Conservation (phyloP, 2,888 invertebrate species). For the Apocheima hispidaria region DNA sequence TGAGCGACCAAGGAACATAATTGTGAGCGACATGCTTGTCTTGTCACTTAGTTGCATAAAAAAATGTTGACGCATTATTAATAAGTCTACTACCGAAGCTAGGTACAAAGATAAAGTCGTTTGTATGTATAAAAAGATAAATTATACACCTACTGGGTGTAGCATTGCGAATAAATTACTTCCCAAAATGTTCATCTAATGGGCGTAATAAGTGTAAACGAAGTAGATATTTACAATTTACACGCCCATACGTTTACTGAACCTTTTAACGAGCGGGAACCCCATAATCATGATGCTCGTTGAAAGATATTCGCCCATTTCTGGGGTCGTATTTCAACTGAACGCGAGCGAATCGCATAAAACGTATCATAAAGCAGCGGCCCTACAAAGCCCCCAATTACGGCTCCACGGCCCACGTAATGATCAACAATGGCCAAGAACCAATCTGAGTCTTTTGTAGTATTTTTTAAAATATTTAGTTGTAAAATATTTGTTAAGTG, state of each 20-base stretch:
- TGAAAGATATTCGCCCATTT: slow-evolving; percentile 33
- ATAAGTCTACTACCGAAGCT: no score
- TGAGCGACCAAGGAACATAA: no score
- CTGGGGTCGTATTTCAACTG: slow-evolving; percentile 36
- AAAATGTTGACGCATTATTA: no score
- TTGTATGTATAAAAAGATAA: no score
- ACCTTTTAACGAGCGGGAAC: slow-evolving; percentile 22
- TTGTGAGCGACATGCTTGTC: no score
- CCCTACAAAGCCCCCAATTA: slow-evolving; percentile 50
- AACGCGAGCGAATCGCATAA: slow-evolving; percentile 52
- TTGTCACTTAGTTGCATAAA: no score
- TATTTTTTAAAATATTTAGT: no score
- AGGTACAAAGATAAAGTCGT: no score
- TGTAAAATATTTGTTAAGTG: no score
- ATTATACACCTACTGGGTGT: no score
- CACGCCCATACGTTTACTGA: slow-evolving; percentile 14
- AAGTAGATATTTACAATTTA: slow-evolving; percentile 10
- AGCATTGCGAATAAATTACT: not conserved
- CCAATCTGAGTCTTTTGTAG: slow-evolving; percentile 12
- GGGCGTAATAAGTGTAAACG: slow-evolving; percentile 11
- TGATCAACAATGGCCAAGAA: slow-evolving; percentile 27
- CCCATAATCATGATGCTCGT: slow-evolving; percentile 26
- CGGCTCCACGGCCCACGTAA: slow-evolving; percentile 31
- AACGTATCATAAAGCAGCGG: slow-evolving; percentile 54
- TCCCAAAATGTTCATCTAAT: slow-evolving; percentile 7